phyloP scores from a whole-genome alignment of 2,888 invertebrate species.

The Caenorhabditis japonica region DNA sequence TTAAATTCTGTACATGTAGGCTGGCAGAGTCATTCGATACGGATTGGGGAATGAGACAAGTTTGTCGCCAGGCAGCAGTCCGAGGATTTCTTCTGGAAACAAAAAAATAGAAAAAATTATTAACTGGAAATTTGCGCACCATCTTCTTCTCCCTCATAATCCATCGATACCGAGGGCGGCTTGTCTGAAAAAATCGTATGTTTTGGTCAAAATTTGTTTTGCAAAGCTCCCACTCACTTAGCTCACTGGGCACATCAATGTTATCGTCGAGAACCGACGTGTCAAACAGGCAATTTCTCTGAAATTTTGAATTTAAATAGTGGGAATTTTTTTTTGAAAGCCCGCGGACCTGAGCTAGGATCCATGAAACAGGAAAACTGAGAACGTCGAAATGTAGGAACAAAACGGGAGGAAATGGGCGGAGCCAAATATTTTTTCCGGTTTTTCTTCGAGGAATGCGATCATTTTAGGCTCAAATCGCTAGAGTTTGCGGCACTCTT shows the following conservation, averaged over 20 bases:
- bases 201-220: slow-evolving; percentile 1
- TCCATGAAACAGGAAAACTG: too few relatives aligned
- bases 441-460: too few relatives aligned
- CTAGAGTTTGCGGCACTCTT: too few relatives aligned
- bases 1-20: slow-evolving; percentile 4
- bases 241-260: slow-evolving; percentile 14
- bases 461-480: too few relatives aligned
- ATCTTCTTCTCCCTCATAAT: slow-evolving; percentile 13
- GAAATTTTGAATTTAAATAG: background rate
- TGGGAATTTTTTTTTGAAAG: too few relatives aligned
- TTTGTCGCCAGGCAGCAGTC: slow-evolving; percentile 24
- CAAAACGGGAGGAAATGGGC: too few relatives aligned
- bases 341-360: too few relatives aligned
- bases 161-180: too few relatives aligned
- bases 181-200: too few relatives aligned
- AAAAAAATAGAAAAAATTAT: background rate
- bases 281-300: slow-evolving; percentile 29
- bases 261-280: slow-evolving; percentile 26
- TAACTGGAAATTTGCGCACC: background rate
- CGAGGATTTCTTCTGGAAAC: slow-evolving; percentile 35
- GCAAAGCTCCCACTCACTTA: background rate
- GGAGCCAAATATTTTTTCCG: too few relatives aligned
- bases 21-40: slow-evolving; percentile 3
- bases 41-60: slow-evolving; percentile 17
- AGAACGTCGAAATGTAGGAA: too few relatives aligned